Percentiles rank a stretch among this genome's conserved stretches.
Evolutionary conservation across 1,140 invertebrate species (phyloP).

Genomic region (Aphidius gifuensis): DNA sequence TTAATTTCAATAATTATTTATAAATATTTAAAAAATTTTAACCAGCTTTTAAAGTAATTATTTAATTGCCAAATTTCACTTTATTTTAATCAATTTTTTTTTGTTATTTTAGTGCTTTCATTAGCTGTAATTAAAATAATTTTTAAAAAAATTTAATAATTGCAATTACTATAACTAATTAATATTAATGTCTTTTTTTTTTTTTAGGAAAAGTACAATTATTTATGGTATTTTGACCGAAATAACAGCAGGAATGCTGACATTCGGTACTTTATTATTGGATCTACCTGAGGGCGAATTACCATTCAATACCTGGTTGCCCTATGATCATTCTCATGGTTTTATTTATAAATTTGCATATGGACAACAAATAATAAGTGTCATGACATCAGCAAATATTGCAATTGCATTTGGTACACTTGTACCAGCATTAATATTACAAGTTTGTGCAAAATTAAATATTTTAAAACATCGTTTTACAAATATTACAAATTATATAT

Average conservation of each 20-base stretch:
- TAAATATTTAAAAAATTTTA: no score
- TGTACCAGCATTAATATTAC: conserved; percentile 17
- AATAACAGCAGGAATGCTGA: conserved; percentile 20
- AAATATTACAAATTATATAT: conserved; percentile 4
- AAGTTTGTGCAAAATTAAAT: conserved; percentile 17
- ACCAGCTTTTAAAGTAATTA: no score
- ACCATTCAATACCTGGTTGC: conserved; percentile 17
- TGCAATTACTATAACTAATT: no score
- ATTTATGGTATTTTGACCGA: conserved; percentile 21
- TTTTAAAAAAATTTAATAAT: no score
- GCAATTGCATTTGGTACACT: conserved; percentile 18
- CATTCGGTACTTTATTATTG: conserved; percentile 12
- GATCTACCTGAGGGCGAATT: conserved; percentile 9
- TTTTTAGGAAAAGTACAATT: conserved; percentile 16
- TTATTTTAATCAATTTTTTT: no score
- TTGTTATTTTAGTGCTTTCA: no score
- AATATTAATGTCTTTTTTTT: no score
- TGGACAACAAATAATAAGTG: conserved; percentile 17
- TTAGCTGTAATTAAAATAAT: no score
- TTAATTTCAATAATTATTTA: no score
- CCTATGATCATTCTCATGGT: conserved; percentile 15
- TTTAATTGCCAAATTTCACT: no score
- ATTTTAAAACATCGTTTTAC: conserved; percentile 18
- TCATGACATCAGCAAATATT: conserved; percentile 14
- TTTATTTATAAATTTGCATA: conserved; percentile 15